Base-by-base conservation (phyloP, 1,140 invertebrate genomes). In the Platorchestia sp. region DNA sequence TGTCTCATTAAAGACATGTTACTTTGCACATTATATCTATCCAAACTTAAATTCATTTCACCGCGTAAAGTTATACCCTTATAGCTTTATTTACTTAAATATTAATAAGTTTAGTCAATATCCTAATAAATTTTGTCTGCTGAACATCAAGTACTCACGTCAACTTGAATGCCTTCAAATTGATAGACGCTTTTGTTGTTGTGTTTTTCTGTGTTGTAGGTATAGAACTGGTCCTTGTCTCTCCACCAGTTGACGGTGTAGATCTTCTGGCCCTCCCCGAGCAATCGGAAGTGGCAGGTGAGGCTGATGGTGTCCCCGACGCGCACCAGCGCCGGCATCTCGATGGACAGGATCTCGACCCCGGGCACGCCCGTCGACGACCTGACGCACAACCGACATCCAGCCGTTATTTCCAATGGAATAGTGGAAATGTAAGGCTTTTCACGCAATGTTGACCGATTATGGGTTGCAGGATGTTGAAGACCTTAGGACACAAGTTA, bases 211-310 rank as follows among this genome's bases (percentile, higher is more conserved):
- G 91, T 47, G 91, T 93, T 93, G 97, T 98, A 98, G 96, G 98
- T 97, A 97, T 98, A 98, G 97, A 99, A 99, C 97, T 99, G 98
- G 43, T 98, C 97, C 96, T 97, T 97, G 86, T 98, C 98, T 96
- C 98, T 97, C 97, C 99, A 99, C 98, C 98, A 99, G 97, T 99
- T 99, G 96, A 99, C 98, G 96, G 98, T 98, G 97, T 99, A 99
- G 95, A 99, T 97, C 42, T 93, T 86, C 47, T 95, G 95, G 51
- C 97, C 97, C 96, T 98, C 98, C 51, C 98, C 98, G 97, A 98
- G 98, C 97, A 98, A 97, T 97, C 98, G 98, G 97, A 98, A 99
- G 97, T 98, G 98, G 97, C 98, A 99, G 96, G 98, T 98, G 96
- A 99, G 97, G 95, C 93, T 95, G 43, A 96, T 95, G 95, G 95